Evolutionary conservation across 2,113 vertebrate genomes (phyloP), one percentile per base, ranked within the genome.

Genomic region (Pongo pygmaeus): DNA sequence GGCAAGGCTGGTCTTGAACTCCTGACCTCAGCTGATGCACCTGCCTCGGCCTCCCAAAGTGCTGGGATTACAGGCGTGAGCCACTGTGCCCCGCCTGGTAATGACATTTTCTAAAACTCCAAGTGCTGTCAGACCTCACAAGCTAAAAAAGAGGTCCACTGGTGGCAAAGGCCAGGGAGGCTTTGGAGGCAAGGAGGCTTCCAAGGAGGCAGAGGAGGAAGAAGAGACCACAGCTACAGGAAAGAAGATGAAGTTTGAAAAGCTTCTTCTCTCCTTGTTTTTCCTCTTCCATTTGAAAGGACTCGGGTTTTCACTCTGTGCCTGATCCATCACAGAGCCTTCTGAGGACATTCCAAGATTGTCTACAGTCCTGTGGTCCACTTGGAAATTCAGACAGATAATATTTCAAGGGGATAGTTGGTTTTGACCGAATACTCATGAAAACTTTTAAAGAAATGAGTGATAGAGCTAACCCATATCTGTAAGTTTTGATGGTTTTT

Each of bases 201-300:
- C 98, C 95, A 98, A 97, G 98, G 98, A 96, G 98, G 98, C 98
- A 99, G 99, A 97, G 99, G 99, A 84, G 99, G 99, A 27, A 99
- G 99, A 91, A 99, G 99, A 30, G 99, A 99, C 84, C 98, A 97
- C 95, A 99, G 96, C 99, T 99, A 0, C 99, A 98, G 99, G 99
- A 93, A 99, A 99, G 99, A 99, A 99, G 98, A 99, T 99, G 13
- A 99, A 99, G 93, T 99, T 99, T 98, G 99, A 99, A 81, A 96
- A 99, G 99, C 98, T 99, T 99, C 99, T 96, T 97, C 70, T 95
- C 91, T 96, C 93, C 84, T 64, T 84, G 35, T 96, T 96, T 92
- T 93, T 97, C 91, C 97, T 86, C 96, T 99, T 99, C 98, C 98
- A 97, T 98, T 99, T 99, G 98, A 99, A 99, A 99, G 98, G 99